Evolutionary conservation across 37 sponge, comb jelly and placozoan genomes (phyloP), one percentile per base, ranked within the genome.

Genomic region (Halisarca cf. caerulea): DNA sequence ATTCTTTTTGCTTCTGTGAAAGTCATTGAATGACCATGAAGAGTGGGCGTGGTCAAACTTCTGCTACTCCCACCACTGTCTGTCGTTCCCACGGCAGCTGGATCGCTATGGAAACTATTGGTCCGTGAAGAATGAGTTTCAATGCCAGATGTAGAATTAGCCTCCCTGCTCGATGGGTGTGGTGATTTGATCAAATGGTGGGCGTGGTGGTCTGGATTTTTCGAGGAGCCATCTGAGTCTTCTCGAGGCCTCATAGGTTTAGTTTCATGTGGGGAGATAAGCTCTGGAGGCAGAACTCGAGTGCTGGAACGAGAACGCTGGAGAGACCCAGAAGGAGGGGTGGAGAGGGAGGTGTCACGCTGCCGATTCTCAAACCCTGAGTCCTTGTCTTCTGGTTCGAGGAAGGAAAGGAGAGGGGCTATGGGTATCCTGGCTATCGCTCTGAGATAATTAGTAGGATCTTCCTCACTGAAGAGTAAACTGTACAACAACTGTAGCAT

Each of bases 351-450:
- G 33, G 35, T 60, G 34, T 47, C 55, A 1, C 57, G 25, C 2
- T 69, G 53, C 6, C 59, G 53, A 47, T 51, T 40, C 2, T 64
- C 86, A 28, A 87, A 35, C 40, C 87, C 88, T 11, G 77, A 32
- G 41, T 87, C 92, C 23, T 25, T 53, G 33, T 89, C 92, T 17
- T 28, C 84, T 3, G 83, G 81, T 39, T 91, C 88, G 0, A 94
- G 88, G 85, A 89, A 94, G 37, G 44, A 39, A 23, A 94, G 91
- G 40, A 94, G 92, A 34, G 95, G 95, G 2, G 43, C 83, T 3
- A 87, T 66, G 41, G 95, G 95, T 30, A 91, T 89, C 55, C 84
- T 60, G 24, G 86, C 85, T 47, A 94, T 90, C 20, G 91, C 91
- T 23, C 78, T 62, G 8, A 94, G 82, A 44, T 82, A 91, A 58